These are phyloP conservation scores for Cephalopachus bancanus DNA, from an alignment of 2,797 vertebrate genomes.

Conservation along the genomic window DNA sequence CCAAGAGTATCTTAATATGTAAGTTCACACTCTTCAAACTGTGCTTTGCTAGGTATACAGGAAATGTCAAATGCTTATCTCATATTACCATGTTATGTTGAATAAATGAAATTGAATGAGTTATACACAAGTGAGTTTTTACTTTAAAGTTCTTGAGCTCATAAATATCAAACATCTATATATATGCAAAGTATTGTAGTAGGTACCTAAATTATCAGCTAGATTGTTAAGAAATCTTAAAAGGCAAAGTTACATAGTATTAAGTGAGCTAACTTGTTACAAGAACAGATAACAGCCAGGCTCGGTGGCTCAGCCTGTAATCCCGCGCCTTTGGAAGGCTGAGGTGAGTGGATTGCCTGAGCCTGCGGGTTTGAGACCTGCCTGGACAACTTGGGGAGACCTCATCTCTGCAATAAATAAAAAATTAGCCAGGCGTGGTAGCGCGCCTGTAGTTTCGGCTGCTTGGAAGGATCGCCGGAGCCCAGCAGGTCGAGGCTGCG, in stretches of 20 bases:
- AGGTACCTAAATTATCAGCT: conserved; percentile 47
- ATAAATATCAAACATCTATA: conserved; percentile 52
- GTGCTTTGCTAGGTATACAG: not conserved
- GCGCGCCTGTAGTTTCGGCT: too few species aligned
- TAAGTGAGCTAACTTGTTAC: not conserved
- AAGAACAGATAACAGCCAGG: not conserved
- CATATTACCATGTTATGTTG: not conserved
- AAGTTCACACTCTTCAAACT: not conserved
- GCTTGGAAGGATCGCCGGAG: too few species aligned
- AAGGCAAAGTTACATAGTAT: conserved; percentile 3
- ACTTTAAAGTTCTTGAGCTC: conserved; percentile 49
- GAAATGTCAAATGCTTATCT: conserved; percentile 57
- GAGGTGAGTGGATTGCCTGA: too few species aligned
- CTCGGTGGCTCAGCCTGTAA: too few species aligned
- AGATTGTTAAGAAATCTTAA: conserved; percentile 41
- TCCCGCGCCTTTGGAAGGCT: too few species aligned
- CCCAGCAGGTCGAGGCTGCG: too few species aligned
- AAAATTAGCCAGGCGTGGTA: too few species aligned
- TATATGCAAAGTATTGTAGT: not conserved
- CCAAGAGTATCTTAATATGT: not conserved
- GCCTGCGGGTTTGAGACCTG: too few species aligned
- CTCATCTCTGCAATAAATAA: too few species aligned
- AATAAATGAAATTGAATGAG: conserved; percentile 23
- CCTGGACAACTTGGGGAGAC: too few species aligned
- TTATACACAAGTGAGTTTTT: conserved; percentile 50